phyloP scores from a whole-genome alignment of 1,140 invertebrate species.

The Holotrichia oblita region DNA sequence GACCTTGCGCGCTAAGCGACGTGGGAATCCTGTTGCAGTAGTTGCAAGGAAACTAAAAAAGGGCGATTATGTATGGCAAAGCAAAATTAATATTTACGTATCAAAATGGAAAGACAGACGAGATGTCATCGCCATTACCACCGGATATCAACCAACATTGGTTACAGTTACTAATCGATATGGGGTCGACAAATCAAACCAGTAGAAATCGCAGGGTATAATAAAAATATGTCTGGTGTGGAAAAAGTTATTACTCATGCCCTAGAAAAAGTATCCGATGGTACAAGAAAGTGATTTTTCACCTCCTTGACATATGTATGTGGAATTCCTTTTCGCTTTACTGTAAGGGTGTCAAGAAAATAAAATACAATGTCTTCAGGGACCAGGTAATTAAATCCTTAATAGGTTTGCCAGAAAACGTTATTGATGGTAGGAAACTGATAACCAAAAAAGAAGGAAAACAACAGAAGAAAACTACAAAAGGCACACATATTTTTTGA shows the following conservation, averaged over 20 bases:
- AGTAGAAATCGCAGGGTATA: constrained; percentile 17
- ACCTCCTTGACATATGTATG: constrained; percentile 35
- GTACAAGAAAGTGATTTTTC: constrained; percentile 42
- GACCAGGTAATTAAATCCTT: not conserved
- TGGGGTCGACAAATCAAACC: constrained; percentile 38
- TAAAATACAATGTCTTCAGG: not conserved
- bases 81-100: too few species aligned
- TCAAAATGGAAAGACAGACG: too few species aligned
- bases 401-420: not conserved
- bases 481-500: not conserved
- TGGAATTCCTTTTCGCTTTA: constrained; percentile 39
- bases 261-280: constrained; percentile 35
- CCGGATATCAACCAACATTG: constrained; percentile 40
- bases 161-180: constrained; percentile 37
- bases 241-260: constrained; percentile 26
- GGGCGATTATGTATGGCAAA: too few species aligned
- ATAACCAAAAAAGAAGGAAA: not conserved
- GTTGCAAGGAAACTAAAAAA: too few species aligned
- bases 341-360: constrained; percentile 2
- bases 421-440: not conserved
- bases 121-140: constrained; percentile 40
- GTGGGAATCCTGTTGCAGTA: too few species aligned
- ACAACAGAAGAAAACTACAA: not conserved
- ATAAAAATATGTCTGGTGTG: constrained; percentile 30
- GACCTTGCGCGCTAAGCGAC: too few species aligned